Base-by-base conservation (phyloP, 2,888 invertebrate genomes). In the Clivina fossor region DNA sequence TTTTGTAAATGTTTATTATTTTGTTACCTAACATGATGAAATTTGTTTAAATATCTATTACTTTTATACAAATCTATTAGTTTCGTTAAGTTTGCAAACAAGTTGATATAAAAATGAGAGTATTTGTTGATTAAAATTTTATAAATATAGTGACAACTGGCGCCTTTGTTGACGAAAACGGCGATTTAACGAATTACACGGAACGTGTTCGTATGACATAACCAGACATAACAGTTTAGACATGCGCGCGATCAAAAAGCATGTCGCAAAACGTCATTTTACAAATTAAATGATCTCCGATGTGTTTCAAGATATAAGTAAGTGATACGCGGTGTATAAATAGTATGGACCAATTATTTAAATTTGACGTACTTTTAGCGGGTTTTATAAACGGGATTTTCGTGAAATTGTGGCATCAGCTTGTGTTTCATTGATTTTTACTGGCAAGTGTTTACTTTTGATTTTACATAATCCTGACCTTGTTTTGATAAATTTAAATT, bases 261-360 rank as follows among this genome's bases (percentile, higher is more conserved):
- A 51, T 43, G 50, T 49, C 40, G 40, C 40, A 40, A 51, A 51
- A 43, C 43, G 51, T 51, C 51, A 51, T 13, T 43, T 51, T 51
- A 43, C 32, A 51, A 51, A 50, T 30, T 51, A 43, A 33, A 43
- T 20, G n/a, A n/a, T 32, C 11, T 43, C 18, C 43, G 8, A 43
- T 51, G 37, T 7, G n/a, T 8, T 28, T 5, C n/a, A 38, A 22
- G 11, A 26, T 38, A 49, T 37, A 16, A 24, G n/a, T 37, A 24
- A 37, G 24, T 24, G 16, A 18, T 5, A 5, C 28, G 8, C 19
- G 38, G 16, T 18, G 38, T 38, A 38, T 16, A 16, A 28, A 18
- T 24, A 48, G n/a, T n/a, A n/a, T n/a, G n/a, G n/a, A 38, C 9
- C 38, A 16, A 38, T 8, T 7, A 38, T 18, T 16, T 16, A 2